Evolutionary conservation across 2,113 vertebrate species (phyloP).

Genomic region (Thinocorus orbignyianus): DNA sequence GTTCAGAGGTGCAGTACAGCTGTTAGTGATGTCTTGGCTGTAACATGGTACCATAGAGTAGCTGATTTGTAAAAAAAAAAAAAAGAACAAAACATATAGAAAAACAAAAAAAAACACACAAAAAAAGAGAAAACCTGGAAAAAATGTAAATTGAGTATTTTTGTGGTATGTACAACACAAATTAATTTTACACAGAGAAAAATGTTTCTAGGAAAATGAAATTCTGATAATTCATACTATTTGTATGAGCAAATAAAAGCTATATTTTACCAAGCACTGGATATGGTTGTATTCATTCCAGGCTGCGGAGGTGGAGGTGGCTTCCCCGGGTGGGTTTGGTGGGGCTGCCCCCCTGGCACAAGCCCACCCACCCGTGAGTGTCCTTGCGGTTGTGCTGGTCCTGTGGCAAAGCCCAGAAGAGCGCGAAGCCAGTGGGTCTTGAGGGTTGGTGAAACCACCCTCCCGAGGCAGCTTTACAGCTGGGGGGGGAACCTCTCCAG

Average conservation of each 20-base stretch:
- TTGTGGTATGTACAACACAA: slow-evolving; percentile 94
- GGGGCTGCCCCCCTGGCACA: fast-evolving
- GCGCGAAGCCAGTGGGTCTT: neutral
- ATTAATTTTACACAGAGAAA: slow-evolving; percentile 95
- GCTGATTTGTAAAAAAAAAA: slow-evolving; percentile 77
- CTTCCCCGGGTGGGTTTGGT: fast-evolving
- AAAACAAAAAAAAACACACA: slow-evolving; percentile 71
- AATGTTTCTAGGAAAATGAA: slow-evolving; percentile 95
- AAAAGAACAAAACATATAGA: slow-evolving; percentile 5
- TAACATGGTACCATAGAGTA: slow-evolving; percentile 85
- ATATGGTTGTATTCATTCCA: neutral
- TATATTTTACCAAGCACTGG: slow-evolving; percentile 91
- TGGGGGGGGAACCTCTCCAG: neutral
- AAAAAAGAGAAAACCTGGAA: slow-evolving; percentile 15
- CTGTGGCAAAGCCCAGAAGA: fast-evolving
- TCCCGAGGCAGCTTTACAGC: fast-evolving
- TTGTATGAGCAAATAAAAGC: slow-evolving; percentile 98
- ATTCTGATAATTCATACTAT: slow-evolving; percentile 95
- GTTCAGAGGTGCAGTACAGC: slow-evolving; percentile 73
- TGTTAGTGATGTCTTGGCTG: slow-evolving; percentile 77
- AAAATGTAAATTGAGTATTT: slow-evolving; percentile 88
- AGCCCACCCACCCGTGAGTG: fast-evolving
- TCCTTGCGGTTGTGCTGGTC: fast-evolving
- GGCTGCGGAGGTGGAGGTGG: fast-evolving
- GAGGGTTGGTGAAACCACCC: neutral